Percentiles rank a stretch among this genome's conserved stretches.
These are phyloP conservation scores for Drosophila histrio DNA, from an alignment of 2,888 invertebrate genomes.

Conservation along the genomic window DNA sequence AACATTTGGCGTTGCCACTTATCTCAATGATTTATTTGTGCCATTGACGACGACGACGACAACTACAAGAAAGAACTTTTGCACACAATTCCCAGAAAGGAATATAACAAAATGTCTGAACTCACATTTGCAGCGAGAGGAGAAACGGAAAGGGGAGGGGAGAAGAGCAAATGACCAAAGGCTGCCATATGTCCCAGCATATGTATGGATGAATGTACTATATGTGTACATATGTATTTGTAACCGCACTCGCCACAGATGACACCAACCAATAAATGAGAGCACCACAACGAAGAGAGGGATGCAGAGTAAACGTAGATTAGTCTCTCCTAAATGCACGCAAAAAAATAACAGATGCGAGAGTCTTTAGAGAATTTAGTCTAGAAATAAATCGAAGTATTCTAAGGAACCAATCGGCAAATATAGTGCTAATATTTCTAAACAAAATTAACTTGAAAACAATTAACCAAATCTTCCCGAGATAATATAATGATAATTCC, in stretches of 20 bases:
- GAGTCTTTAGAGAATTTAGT: background rate
- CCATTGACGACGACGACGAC: constrained; percentile 31
- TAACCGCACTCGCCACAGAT: constrained; percentile 19
- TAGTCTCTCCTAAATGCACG: constrained; percentile 1
- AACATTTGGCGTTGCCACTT: constrained; percentile 46
- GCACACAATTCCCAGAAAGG: constrained; percentile 47
- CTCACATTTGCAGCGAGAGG: constrained; percentile 4
- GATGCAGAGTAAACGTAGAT: background rate
- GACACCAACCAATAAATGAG: constrained; percentile 8
- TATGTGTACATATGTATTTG: background rate
- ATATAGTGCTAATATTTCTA: too few relatives aligned
- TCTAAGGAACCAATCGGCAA: too few relatives aligned
- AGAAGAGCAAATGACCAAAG: constrained; percentile 40
- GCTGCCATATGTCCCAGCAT: constrained; percentile 51
- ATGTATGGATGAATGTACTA: background rate
- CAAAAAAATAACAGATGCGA: background rate
- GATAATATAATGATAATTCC: too few relatives aligned
- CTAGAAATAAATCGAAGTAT: background rate
- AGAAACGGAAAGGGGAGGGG: background rate
- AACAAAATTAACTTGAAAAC: too few relatives aligned
- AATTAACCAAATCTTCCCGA: too few relatives aligned
- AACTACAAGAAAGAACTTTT: constrained; percentile 23
- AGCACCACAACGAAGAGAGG: background rate
- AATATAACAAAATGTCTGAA: constrained; percentile 52
- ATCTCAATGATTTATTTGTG: constrained; percentile 61